Evolutionary conservation across 2,797 vertebrate species (phyloP).

Genomic region (Premnoplex brunnescens): DNA sequence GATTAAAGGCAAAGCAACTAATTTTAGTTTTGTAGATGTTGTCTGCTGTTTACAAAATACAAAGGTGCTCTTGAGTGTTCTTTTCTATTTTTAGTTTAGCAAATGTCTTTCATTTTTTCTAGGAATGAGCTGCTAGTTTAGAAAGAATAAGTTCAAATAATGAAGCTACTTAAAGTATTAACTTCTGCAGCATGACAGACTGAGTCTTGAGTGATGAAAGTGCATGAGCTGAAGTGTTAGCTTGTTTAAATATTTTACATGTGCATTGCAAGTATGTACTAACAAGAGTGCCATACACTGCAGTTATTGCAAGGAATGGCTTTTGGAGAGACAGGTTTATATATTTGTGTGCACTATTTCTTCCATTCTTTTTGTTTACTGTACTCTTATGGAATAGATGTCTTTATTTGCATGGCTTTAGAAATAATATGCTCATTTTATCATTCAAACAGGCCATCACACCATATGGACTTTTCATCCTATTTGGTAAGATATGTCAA

Average conservation of each 20-base stretch:
- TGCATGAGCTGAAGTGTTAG: background rate
- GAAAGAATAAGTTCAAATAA: background rate
- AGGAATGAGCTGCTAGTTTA: background rate
- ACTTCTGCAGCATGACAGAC: background rate
- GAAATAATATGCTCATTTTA: slow-evolving; percentile 43
- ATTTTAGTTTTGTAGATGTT: background rate
- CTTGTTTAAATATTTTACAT: background rate
- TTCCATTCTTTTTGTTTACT: background rate
- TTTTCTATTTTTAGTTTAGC: background rate
- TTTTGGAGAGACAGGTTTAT: background rate
- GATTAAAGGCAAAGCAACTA: background rate
- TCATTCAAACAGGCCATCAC: slow-evolving; percentile 82
- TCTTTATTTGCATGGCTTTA: slow-evolving; percentile 22
- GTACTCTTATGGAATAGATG: background rate
- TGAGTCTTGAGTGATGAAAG: background rate
- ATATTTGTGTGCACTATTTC: background rate
- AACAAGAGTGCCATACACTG: background rate
- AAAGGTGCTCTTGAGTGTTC: background rate
- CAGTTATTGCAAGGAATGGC: background rate
- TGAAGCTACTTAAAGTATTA: background rate
- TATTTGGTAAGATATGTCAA: slow-evolving; percentile 84
- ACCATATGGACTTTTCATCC: slow-evolving; percentile 86
- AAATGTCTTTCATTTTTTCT: background rate
- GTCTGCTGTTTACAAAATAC: background rate
- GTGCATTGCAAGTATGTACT: background rate